Evolutionary conservation across 2,888 invertebrate genomes (phyloP), one percentile per base, ranked within the genome.

Genomic region (Agrilus cyanescens): DNA sequence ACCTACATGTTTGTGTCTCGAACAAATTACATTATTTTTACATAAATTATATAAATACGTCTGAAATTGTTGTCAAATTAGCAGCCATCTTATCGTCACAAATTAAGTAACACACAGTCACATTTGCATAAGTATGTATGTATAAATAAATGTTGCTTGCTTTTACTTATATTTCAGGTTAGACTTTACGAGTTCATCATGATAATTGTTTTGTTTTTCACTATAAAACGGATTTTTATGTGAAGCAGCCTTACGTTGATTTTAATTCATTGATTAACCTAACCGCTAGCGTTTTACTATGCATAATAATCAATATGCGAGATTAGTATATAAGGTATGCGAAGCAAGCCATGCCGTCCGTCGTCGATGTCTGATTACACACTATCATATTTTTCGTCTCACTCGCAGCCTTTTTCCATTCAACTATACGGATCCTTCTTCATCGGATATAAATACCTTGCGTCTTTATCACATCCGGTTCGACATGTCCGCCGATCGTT

Each of bases 341-440:
- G 25, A 25, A 25, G 25, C 25, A 25, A 25, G 25, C 25, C 57
- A 58, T 60, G 55, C 60, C 60, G 59, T 59, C 59, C 59, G 59
- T 57, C 59, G 59, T 57, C 58, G 63, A 62, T 63, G 63, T 62
- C 62, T 62, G 65, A 65, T 65, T 65, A 64, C 63, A 64, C 61
- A 65, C 64, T 65, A 63, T 66, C 65, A 66, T 66, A 65, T 62
- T 65, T 65, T 63, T 62, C 56, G 56, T 65, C 62, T 59, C 57
- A 51, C 50, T 65, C 52, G 48, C 48, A 42, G 44, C 49, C 52
- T 50, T 47, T 50, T 43, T 42, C 39, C 46, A 43, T 43, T 44
- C 43, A 41, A 47, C 34, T 46, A 46, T 48, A 47, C 49, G 46
- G 58, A 32, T 59, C 53, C 56, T 51, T 50, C 53, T 63, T 59